phyloP scores from a whole-genome alignment of 2,888 invertebrate species.

The Pocota personata region DNA sequence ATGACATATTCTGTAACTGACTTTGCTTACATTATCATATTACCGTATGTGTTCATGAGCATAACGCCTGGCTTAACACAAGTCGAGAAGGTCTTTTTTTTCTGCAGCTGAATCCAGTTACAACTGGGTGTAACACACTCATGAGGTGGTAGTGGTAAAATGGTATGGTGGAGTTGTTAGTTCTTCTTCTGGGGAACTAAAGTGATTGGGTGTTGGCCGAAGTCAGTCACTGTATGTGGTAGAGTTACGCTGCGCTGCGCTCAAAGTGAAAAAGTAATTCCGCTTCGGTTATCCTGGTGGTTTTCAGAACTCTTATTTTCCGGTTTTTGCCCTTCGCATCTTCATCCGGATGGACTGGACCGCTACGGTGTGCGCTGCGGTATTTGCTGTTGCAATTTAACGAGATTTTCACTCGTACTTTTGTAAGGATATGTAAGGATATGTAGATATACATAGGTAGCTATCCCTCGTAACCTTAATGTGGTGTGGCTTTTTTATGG shows the following conservation, averaged over 20 bases:
- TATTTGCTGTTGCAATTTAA: conserved; percentile 51
- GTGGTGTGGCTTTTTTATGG: neutral
- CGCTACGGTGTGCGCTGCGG: conserved; percentile 22
- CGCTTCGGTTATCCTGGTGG: conserved; percentile 61
- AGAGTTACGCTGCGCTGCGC: conserved; percentile 28
- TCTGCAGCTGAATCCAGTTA: neutral
- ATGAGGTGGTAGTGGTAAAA: neutral
- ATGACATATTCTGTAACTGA: neutral
- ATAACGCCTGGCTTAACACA: conserved; percentile 50
- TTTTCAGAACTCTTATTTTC: conserved; percentile 42
- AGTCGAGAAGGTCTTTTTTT: neutral
- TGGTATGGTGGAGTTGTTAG: neutral
- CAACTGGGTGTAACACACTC: neutral
- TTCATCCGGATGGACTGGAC: conserved; percentile 46
- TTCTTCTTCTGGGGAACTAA: conserved; percentile 4
- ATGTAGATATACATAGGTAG: conserved; percentile 36
- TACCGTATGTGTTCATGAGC: conserved; percentile 41
- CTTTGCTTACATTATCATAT: conserved; percentile 47
- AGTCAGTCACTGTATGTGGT: conserved; percentile 28
- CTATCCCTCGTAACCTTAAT: conserved; percentile 42
- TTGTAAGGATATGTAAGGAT: conserved; percentile 18
- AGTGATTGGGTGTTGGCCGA: conserved; percentile 33
- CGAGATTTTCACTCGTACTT: neutral
- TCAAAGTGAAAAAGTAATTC: conserved; percentile 65
- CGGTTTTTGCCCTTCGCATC: conserved; percentile 26